Evolutionary conservation across 2,113 vertebrate species (phyloP).

Genomic region (Danio rerio): GRCz12tu NC_133182.1:62669001-62669500

Average conservation of each 20-base stretch:
- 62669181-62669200: slow-evolving; percentile 1
- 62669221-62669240: no score
- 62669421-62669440: background rate
- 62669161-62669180: slow-evolving; percentile 21
- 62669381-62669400: no score
- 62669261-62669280: background rate
- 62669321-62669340: background rate
- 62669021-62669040: no score
- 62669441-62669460: background rate
- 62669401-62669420: no score
- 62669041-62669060: no score
- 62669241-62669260: no score
- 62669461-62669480: no score
- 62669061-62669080: no score
- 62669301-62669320: slow-evolving; percentile 11
- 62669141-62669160: background rate
- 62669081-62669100: background rate
- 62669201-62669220: background rate
- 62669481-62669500: no score
- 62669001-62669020: no score
- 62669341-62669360: no score
- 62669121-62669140: background rate
- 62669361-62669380: no score
- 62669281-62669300: background rate
- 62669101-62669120: background rate